Evolutionary conservation across 2,797 vertebrate species (phyloP).

Genomic region (Valencia hispanica): DNA sequence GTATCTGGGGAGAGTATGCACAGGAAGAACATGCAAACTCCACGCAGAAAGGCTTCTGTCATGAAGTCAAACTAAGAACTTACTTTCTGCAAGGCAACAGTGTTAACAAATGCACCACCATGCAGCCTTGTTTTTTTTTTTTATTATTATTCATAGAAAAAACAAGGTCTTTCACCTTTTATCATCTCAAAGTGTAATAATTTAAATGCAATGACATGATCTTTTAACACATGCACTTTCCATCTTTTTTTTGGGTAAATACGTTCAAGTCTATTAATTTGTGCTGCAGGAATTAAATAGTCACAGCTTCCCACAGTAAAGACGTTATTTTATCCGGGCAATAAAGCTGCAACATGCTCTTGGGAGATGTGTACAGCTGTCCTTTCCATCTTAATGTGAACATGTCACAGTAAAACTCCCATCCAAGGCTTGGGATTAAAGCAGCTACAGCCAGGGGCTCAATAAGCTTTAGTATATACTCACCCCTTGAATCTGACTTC

Average conservation of each 20-base stretch:
- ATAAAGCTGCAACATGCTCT: constrained; percentile 8
- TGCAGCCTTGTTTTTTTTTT: background rate
- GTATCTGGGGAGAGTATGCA: background rate
- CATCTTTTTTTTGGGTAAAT: background rate
- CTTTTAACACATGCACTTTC: background rate
- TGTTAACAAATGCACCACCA: no score
- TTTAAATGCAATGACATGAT: background rate
- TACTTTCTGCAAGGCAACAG: background rate
- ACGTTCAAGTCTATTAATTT: background rate
- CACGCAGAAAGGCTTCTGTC: background rate
- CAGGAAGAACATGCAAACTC: background rate
- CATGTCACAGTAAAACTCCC: constrained; percentile 7
- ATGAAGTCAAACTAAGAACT: background rate
- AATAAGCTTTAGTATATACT: constrained; percentile 17
- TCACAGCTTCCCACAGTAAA: background rate
- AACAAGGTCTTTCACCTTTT: background rate
- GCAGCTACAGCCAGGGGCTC: constrained; percentile 6
- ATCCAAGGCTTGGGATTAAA: constrained; percentile 17
- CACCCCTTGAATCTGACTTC: constrained; percentile 14
- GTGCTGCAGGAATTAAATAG: background rate
- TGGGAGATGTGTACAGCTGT: constrained; percentile 28
- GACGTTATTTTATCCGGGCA: background rate
- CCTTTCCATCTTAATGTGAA: constrained; percentile 16
- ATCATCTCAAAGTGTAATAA: background rate
- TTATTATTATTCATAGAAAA: background rate